Evolutionary conservation across 2,797 vertebrate species (phyloP), one percentile per base, ranked within the genome.

Genomic region (Etheostoma nigrum): DNA sequence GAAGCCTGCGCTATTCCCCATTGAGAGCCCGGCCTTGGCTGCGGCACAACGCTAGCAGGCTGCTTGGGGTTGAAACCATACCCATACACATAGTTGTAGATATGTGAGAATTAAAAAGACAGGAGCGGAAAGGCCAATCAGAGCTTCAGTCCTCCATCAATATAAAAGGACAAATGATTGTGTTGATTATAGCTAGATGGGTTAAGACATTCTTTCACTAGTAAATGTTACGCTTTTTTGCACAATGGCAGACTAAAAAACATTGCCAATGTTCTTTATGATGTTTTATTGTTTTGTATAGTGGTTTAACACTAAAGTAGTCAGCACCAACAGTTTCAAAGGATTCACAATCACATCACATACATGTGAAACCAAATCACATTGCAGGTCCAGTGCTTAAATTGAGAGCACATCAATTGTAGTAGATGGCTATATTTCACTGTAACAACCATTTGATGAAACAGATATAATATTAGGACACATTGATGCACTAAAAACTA

Each of bases 11-110:
- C 11, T 6, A 47, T 25, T 77, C 76, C 81, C 83, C 71, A 1
- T 5, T 21, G 74, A 77, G 74, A 73, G 30, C 57, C 51, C 40
- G 86, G 83, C 83, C 87, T 89, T 83, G 87, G 71, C 83, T 74
- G 60, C 49, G 4, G 33, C 14, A 18, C 23, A 8, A 23, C 10
- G 74, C 87, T 79, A 52, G 27, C 18, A 30, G 83, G 79, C 79
- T 81, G 45, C 60, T 51, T 11, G 52, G 33, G 5, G 16, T 54
- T 45, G 25, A 52, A 80, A 25, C 49, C 40, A 30, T 30, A 5
- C 54, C 6, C 15, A 19, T 16, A 54, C 25, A 18, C 45, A 19
- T 1, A 42, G 21, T n/a, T 18, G 3, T 42, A 18, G 78, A n/a
- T 23, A 42, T 54, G 33, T 52, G 36, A 51, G 30, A 14, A n/a